Base-by-base conservation (phyloP, 2,888 invertebrate genomes). In the Pemphredon lugubris region DNA sequence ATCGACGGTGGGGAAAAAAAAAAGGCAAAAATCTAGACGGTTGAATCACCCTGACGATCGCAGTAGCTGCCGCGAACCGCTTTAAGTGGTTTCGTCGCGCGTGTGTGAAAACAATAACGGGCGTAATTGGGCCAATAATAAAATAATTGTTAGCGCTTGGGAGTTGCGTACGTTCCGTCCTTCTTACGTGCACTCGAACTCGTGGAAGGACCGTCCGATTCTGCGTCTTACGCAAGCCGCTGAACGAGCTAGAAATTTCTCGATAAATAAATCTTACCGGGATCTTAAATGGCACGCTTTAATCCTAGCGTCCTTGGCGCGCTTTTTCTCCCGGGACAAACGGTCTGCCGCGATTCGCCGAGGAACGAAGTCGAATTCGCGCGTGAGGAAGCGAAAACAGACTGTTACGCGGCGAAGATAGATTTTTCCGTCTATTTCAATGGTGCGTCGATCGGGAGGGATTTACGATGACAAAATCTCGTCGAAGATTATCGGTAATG, bases 121-220 rank as follows among this genome's bases (percentile, higher is more conserved):
- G 55, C 75, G 81, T 85, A 86, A 86, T 86, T 86, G 84, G 81
- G 67, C 81, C 82, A 86, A 86, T 86, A 83, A 86, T 84, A 84
- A 84, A 83, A 84, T 84, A 83, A 86, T 84, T 83, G 79, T 81
- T 81, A 79, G 65, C 75, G 73, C 79, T 72, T 70, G 69, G 69
- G 60, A 65, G 70, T 9, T 14, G 7, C 16, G 9, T 14, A n/a
- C 20, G 21, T 40, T 32, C 16, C 14, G 18, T 21, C 32, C 20
- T 11, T n/a, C 23, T 13, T 6, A 18, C 48, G 20, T 7, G 39
- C 20, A 13, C 16, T 39, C 47, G 13, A 13, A 11, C 13, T 5
- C 23, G 9, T 30, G 48, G 21, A 32, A 13, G 21, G 14, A 14
- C 37, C 30, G 50, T 34, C 57, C 57, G 18, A 13, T 37, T 65